Evolutionary conservation across 2,888 invertebrate genomes (phyloP), one percentile per base, ranked within the genome.

Genomic region (Zaprionus bogoriensis): DNA sequence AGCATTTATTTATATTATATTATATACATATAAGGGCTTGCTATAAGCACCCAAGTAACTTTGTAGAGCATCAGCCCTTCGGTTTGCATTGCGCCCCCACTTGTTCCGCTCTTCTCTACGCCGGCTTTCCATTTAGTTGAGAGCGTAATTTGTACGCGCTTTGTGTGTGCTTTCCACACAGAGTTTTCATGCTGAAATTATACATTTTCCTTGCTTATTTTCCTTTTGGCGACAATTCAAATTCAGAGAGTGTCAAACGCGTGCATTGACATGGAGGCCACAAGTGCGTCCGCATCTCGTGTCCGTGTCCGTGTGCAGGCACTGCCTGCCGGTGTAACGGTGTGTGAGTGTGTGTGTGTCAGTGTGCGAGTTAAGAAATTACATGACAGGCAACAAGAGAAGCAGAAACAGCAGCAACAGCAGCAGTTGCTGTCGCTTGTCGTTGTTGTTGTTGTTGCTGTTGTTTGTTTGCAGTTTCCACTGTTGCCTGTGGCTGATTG

Each of bases 201-300:
- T 61, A 63, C 53, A 54, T 61, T 69, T 55, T 46, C 38, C 28
- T 53, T 55, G 59, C 63, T 63, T 68, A 57, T 72, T 74, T 78
- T 60, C 54, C 55, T 68, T 84, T 81, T 82, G 80, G 85, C 80
- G 80, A 71, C 79, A 75, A 68, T 82, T 85, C 64, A 73, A 80
- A 80, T 84, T 72, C 71, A 67, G 28, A 47, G 19, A 41, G 17
- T 41, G 80, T 73, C 80, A 81, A 82, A 80, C 53, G 72, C 79
- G 80, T 73, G 64, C 83, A 81, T 85, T 81, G 85, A 81, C 80
- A 81, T 79, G 78, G 74, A 63, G 80, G 76, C 72, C 76, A 65
- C 67, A 80, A 77, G 77, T 80, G 80, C 66, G 79, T 57, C 52
- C 60, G 48, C 45, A n/a, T n/a, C n/a, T n/a, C 60, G 39, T 53